Percentiles rank a stretch among this genome's conserved stretches.
Evolutionary conservation across 1,140 invertebrate species (phyloP).

Genomic region (Campoletis sonorensis): DNA sequence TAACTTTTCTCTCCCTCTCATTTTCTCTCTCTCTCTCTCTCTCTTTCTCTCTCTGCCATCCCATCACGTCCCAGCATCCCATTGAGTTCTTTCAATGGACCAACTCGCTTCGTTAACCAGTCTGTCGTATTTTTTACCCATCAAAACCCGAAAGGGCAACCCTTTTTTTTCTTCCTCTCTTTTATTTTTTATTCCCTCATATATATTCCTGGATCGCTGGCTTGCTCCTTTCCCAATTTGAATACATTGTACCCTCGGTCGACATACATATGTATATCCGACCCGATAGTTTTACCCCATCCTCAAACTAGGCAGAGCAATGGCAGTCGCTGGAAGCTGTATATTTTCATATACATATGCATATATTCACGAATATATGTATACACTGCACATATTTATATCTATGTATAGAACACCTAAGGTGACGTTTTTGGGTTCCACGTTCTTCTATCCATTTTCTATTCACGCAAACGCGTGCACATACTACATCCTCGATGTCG

Average conservation of each 20-base stretch:
- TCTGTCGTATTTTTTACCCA: slow-evolving; percentile 75
- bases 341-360: not conserved
- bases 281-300: slow-evolving; percentile 68
- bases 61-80: slow-evolving; percentile 69
- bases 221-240: slow-evolving; percentile 67
- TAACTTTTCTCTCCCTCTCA: slow-evolving; percentile 10
- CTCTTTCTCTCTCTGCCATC: slow-evolving; percentile 19
- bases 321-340: not conserved
- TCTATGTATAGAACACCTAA: slow-evolving; percentile 10
- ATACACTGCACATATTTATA: not conserved
- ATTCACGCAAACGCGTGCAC: slow-evolving; percentile 34
- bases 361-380: too few species aligned
- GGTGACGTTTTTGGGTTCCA: slow-evolving; percentile 19
- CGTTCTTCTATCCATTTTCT: slow-evolving; percentile 32
- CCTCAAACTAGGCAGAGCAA: slow-evolving; percentile 16
- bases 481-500: not conserved
- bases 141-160: slow-evolving; percentile 68
- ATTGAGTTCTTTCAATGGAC: slow-evolving; percentile 75
- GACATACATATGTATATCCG: slow-evolving; percentile 76
- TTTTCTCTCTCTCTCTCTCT: slow-evolving; percentile 33
- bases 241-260: slow-evolving; percentile 75
- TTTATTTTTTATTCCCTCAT: slow-evolving; percentile 47
- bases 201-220: not conserved
- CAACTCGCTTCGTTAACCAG: slow-evolving; percentile 77
- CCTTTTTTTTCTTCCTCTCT: slow-evolving; percentile 63